phyloP scores from a whole-genome alignment of 2,113 vertebrate species.

The Hydrochoerus hydrochaeris region DNA sequence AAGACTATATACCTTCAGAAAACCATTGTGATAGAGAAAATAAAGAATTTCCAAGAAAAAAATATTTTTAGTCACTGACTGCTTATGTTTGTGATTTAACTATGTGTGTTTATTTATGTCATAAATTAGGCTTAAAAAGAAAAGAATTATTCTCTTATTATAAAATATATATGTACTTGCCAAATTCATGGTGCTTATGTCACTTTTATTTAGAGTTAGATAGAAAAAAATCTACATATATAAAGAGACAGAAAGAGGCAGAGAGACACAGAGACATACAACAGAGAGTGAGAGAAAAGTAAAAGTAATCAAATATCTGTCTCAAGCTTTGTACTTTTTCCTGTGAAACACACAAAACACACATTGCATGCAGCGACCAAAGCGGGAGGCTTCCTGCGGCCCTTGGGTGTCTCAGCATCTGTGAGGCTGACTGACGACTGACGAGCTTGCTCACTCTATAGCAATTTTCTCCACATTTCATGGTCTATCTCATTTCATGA shows the following conservation, averaged over 20 bases:
- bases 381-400: neutral
- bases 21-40: too few species aligned
- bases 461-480: neutral
- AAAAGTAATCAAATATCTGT: neutral
- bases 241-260: neutral
- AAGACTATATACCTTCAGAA: too few species aligned
- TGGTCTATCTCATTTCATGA: neutral
- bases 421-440: neutral
- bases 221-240: neutral
- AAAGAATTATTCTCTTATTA: neutral
- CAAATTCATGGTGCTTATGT: neutral
- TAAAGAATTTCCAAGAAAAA: too few species aligned
- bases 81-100: neutral
- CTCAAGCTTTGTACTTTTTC: neutral
- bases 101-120: neutral
- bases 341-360: neutral
- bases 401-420: fast-evolving
- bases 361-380: neutral
- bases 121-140: neutral
- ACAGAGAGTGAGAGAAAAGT: neutral
- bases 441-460: neutral
- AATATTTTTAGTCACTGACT: neutral
- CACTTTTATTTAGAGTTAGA: neutral
- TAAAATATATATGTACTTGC: neutral
- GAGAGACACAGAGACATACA: neutral